Percentiles rank a stretch among this genome's conserved stretches.
Evolutionary conservation across 2,888 invertebrate genomes (phyloP).

Genomic region (Nebria salina): DNA sequence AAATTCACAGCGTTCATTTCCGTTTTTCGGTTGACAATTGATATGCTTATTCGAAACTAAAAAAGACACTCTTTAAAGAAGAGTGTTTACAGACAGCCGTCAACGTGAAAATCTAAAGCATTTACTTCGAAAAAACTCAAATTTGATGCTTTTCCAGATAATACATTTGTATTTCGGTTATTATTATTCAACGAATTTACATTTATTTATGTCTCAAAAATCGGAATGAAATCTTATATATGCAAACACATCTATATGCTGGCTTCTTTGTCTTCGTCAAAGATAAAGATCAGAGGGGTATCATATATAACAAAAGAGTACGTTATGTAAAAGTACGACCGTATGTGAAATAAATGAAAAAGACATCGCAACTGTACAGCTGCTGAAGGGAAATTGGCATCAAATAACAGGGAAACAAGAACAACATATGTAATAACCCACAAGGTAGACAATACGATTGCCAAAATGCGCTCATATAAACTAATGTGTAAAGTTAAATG

Average conservation of each 20-base stretch:
- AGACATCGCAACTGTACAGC: neutral
- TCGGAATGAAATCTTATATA: too few relatives aligned
- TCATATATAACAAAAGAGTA: neutral
- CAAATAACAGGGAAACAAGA: neutral
- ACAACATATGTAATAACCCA: constrained; percentile 1
- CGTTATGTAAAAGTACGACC: neutral
- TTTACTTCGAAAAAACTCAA: too few relatives aligned
- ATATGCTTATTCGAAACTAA: neutral
- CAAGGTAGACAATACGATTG: neutral
- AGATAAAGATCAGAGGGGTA: neutral
- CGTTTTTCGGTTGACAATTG: neutral
- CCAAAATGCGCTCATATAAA: constrained; percentile 1
- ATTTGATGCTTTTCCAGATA: neutral
- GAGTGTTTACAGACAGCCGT: too few relatives aligned
- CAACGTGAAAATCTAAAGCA: too few relatives aligned
- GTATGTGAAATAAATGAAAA: neutral
- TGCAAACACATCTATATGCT: neutral
- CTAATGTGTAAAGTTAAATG: constrained; percentile 34
- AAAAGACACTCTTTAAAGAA: too few relatives aligned
- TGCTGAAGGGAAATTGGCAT: neutral
- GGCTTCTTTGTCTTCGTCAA: neutral
- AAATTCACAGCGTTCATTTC: neutral
- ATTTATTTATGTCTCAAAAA: neutral
- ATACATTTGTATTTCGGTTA: neutral
- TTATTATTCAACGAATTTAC: neutral